phyloP scores from a whole-genome alignment of 2,888 invertebrate genomes.

The Drosophila kanekoi region DNA sequence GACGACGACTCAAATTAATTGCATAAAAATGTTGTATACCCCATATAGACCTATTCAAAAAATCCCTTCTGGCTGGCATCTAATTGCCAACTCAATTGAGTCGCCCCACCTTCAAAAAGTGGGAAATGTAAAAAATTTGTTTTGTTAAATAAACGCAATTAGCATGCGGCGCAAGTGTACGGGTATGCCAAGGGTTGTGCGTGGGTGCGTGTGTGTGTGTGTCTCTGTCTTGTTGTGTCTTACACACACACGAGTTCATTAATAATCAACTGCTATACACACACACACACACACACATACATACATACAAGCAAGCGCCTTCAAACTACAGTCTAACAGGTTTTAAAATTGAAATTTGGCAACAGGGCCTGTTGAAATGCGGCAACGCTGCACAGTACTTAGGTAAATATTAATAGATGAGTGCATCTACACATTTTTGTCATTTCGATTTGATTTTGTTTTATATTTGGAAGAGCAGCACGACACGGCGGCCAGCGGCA shows the following conservation, averaged over 20 bases:
- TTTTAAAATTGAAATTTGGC: constrained; percentile 37
- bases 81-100: constrained; percentile 74
- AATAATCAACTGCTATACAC: constrained; percentile 43
- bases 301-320: constrained; percentile 12
- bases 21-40: constrained; percentile 70
- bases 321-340: constrained; percentile 21
- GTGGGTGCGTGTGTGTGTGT: constrained; percentile 21
- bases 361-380: constrained; percentile 47
- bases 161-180: constrained; percentile 61
- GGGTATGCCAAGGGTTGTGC: constrained; percentile 55
- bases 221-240: constrained; percentile 32
- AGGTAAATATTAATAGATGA: constrained; percentile 47
- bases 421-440: constrained; percentile 59
- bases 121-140: constrained; percentile 69
- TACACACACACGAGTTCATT: constrained; percentile 45
- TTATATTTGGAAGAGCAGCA: constrained; percentile 23
- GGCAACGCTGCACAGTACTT: constrained; percentile 49
- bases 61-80: constrained; percentile 65
- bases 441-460: constrained; percentile 62
- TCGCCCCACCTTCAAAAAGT: constrained; percentile 15
- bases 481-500: too few species aligned
- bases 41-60: constrained; percentile 29
- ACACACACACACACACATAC: constrained; percentile 6
- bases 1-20: constrained; percentile 74
- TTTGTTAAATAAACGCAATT: constrained; percentile 80